phyloP scores from a whole-genome alignment of 2,113 vertebrate genomes.

The Callionymus lyra region DNA sequence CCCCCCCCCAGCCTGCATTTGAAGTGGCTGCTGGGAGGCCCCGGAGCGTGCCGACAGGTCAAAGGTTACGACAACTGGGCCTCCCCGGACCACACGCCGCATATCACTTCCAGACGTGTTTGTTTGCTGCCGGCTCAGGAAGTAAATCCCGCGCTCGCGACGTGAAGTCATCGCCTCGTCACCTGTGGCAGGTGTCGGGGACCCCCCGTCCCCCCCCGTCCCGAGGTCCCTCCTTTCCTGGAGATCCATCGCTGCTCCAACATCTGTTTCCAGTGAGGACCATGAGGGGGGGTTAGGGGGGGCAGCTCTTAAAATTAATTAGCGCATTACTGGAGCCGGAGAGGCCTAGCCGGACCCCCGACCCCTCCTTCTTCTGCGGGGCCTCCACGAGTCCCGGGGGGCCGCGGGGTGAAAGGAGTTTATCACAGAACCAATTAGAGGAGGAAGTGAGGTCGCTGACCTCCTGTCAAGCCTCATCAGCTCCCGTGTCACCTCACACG shows the following conservation, averaged over 20 bases:
- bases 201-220: neutral
- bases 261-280: constrained; percentile 59
- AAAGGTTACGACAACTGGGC: constrained; percentile 67
- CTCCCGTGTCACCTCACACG: constrained; percentile 53
- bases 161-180: no score
- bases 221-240: constrained; percentile 8
- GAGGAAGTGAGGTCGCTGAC: constrained; percentile 58
- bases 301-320: constrained; percentile 61
- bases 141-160: no score
- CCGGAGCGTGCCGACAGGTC: constrained; percentile 62
- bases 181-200: no score
- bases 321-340: constrained; percentile 47
- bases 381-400: constrained; percentile 17
- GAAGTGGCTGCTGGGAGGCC: constrained; percentile 66
- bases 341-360: constrained; percentile 28
- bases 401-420: constrained; percentile 30
- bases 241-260: no score
- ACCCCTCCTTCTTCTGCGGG: constrained; percentile 15
- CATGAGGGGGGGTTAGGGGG: constrained; percentile 29
- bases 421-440: constrained; percentile 60
- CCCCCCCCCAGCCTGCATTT: constrained; percentile 47
- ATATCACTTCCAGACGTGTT: no score
- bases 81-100: constrained; percentile 37
- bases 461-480: constrained; percentile 57
- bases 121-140: no score